Percentiles rank a stretch among this genome's conserved stretches.
Conservation (phyloP, 2,113 vertebrate genomes). For the Muscicapa adusta region DNA sequence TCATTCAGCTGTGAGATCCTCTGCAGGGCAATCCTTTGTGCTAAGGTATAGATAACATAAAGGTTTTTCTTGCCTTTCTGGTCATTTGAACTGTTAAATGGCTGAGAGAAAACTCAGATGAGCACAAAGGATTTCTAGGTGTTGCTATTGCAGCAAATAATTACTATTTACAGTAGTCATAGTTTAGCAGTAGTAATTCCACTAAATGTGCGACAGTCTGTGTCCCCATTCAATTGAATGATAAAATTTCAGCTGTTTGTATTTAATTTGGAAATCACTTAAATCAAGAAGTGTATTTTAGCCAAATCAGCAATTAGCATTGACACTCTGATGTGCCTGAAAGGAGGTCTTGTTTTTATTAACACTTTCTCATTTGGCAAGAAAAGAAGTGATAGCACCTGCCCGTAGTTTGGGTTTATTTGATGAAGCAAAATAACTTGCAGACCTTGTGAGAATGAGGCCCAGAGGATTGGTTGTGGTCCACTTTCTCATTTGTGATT, state of each 20-base stretch:
- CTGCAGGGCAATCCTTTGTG: background rate
- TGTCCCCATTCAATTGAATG: background rate
- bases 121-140: background rate
- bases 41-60: background rate
- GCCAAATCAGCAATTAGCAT: background rate
- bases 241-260: background rate
- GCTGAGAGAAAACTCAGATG: background rate
- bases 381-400: background rate
- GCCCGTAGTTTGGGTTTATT: background rate
- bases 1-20: background rate
- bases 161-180: background rate
- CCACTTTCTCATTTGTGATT: conserved; percentile 65
- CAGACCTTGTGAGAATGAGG: conserved; percentile 23
- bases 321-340: background rate
- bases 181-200: background rate
- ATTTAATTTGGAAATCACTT: background rate
- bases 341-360: conserved; percentile 21
- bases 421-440: conserved; percentile 53
- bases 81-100: background rate
- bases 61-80: background rate
- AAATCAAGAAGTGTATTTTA: background rate
- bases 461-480: conserved; percentile 48
- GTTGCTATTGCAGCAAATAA: background rate
- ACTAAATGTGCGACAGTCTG: background rate
- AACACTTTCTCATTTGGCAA: background rate